Evolutionary conservation across 1,140 invertebrate genomes (phyloP).

Genomic region (Meteorus sp.): DNA sequence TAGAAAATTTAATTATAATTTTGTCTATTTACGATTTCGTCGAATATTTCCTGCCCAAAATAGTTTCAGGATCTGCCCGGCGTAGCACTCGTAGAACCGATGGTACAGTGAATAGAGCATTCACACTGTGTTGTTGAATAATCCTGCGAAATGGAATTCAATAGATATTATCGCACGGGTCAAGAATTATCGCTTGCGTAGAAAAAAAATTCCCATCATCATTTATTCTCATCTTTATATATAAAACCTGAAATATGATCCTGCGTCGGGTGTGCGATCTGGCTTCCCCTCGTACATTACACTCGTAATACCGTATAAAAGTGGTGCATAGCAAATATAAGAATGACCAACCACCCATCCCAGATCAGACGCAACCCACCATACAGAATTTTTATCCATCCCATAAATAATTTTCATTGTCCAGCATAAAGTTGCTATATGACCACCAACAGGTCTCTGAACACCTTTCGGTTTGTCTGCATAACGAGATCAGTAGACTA

Average conservation of each 20-base stretch:
- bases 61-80: constrained; percentile 71
- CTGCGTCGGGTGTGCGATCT: constrained; percentile 87
- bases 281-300: constrained; percentile 95
- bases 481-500: constrained; percentile 23
- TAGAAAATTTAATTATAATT: no score
- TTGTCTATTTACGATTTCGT: constrained; percentile 65
- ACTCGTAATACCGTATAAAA: constrained; percentile 79
- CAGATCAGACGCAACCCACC: constrained; percentile 90
- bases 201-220: neutral
- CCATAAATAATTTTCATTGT: constrained; percentile 83
- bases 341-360: constrained; percentile 95
- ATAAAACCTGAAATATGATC: constrained; percentile 80
- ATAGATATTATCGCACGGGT: no score
- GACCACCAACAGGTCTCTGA: constrained; percentile 82
- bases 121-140: constrained; percentile 83
- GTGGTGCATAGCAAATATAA: constrained; percentile 90
- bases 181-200: no score
- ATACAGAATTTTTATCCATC: constrained; percentile 77
- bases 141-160: constrained; percentile 64
- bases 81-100: constrained; percentile 85
- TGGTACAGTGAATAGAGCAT: constrained; percentile 84
- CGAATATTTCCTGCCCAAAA: constrained; percentile 69
- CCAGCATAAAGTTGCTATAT: constrained; percentile 83
- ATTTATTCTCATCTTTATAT: no score
- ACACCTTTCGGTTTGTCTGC: constrained; percentile 82